Base-by-base conservation (phyloP, 2,113 vertebrate species). In the Siphamia tubifer region DNA sequence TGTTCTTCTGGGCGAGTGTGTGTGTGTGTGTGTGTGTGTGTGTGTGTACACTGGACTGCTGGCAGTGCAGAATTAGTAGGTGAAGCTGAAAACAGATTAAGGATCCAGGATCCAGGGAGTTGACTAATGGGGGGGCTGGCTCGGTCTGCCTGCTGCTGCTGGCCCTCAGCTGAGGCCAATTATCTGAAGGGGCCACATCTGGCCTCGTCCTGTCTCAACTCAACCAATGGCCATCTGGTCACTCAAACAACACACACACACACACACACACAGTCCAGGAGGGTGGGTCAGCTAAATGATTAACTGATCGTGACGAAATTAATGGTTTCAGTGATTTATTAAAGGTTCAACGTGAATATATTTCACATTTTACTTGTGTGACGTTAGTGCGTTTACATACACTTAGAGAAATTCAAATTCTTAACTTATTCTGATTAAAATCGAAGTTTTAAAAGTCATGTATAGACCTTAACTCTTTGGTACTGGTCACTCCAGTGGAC, bases 91-190 rank as follows among this genome's bases (percentile, higher is more conserved):
- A 72, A 62, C 43, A 65, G 77, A 77, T 85, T 83, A 84, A 69
- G 74, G 68, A 76, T 74, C 58, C 58, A 75, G 62, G 55, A 80
- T 69, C 67, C 52, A 69, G 64, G 60, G 55, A 72, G 77, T 62
- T 78, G 55, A 53, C 62, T 77, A 77, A 85, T 70, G 47, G 72
- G 62, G 68, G 57, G 42, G 30, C 62, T 55, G 74, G 53, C 55
- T 62, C 10, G 60, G 13, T 27, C 55, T 62, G 65, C 23, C 48
- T 60, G 77, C 77, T 72, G 69, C 83, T 74, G 72, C 77, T 76
- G 79, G 76, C 64, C 69, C 74, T 85, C 78, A 84, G 69, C 85
- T 79, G 79, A 79, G 39, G 60, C 66, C 74, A 82, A 77, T 85
- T 87, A 84, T 57, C 15, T 58, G 60, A 73, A 74, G 60, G 62